Conservation (phyloP, 2,113 vertebrate genomes). For the Notechis scutatus region DNA sequence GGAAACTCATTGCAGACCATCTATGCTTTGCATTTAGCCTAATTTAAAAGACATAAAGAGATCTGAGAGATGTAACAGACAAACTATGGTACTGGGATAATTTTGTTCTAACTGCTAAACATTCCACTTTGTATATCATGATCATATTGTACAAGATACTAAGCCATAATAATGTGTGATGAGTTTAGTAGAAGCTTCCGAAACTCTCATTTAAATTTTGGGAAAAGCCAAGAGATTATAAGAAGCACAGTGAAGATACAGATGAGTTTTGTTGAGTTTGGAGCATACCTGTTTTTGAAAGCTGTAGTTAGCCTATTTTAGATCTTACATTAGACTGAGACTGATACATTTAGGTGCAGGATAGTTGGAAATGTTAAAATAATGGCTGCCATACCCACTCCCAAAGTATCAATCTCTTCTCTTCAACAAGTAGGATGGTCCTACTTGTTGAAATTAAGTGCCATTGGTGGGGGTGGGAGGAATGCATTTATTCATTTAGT, state of each 20-base stretch:
- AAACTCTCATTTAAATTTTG: background rate
- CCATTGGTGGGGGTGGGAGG: too few species aligned
- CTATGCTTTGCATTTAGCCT: background rate
- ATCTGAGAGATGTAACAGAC: background rate
- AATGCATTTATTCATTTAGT: too few species aligned
- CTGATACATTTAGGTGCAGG: background rate
- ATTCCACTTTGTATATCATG: background rate
- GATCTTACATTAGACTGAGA: background rate
- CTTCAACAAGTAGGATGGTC: background rate
- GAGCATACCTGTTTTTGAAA: background rate
- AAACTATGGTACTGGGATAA: background rate
- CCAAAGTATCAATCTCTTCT: background rate
- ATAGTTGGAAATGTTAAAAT: background rate
- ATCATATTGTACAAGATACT: background rate
- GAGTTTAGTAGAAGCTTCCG: background rate
- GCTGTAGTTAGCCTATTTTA: background rate
- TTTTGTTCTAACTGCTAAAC: background rate
- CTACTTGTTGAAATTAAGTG: background rate
- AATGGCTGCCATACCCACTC: background rate
- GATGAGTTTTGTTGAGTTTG: background rate
- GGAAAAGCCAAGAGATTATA: background rate
- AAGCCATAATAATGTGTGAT: background rate
- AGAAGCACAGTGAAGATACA: background rate
- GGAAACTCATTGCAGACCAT: background rate
- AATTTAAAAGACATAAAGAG: background rate